A percentile compares a stretch with the other conserved stretches of the same genome.
These are phyloP conservation scores for Athene noctua DNA, from an alignment of 2,113 vertebrate species.

Conservation along the genomic window DNA sequence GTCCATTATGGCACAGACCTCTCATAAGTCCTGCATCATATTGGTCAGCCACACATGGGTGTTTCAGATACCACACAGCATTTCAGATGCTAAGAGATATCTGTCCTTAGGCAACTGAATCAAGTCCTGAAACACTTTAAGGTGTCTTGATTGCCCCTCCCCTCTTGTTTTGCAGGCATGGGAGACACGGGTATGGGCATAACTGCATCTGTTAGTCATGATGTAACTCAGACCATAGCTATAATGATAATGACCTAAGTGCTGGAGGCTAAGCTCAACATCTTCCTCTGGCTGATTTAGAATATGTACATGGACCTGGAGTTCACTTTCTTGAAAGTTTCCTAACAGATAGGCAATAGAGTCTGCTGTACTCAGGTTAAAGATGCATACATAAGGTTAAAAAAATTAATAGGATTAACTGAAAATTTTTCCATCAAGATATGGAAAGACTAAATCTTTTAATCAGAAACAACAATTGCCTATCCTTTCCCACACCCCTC, in stretches of 20 bases:
- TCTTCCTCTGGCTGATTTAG: not conserved
- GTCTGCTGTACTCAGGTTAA: not conserved
- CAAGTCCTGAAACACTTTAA: not conserved
- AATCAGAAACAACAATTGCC: not conserved
- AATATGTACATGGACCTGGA: not conserved
- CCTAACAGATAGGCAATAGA: not conserved
- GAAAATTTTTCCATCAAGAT: not conserved
- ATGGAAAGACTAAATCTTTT: not conserved
- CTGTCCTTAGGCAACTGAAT: not conserved
- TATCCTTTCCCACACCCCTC: accelerated
- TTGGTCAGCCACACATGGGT: not conserved
- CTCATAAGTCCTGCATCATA: not conserved
- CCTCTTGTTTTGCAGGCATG: not conserved
- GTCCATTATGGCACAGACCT: not conserved
- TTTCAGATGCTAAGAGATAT: not conserved
- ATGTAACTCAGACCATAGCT: not conserved
- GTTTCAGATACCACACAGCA: not conserved
- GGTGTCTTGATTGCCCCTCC: not conserved
- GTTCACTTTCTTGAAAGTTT: not conserved
- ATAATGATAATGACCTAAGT: not conserved
- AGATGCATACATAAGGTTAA: not conserved
- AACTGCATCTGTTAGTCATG: not conserved
- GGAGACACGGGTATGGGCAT: not conserved
- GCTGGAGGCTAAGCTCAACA: not conserved
- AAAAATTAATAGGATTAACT: not conserved